Evolutionary conservation across 2,888 invertebrate species (phyloP), one percentile per base, ranked within the genome.

Genomic region (Pharmacophagus antenor): DNA sequence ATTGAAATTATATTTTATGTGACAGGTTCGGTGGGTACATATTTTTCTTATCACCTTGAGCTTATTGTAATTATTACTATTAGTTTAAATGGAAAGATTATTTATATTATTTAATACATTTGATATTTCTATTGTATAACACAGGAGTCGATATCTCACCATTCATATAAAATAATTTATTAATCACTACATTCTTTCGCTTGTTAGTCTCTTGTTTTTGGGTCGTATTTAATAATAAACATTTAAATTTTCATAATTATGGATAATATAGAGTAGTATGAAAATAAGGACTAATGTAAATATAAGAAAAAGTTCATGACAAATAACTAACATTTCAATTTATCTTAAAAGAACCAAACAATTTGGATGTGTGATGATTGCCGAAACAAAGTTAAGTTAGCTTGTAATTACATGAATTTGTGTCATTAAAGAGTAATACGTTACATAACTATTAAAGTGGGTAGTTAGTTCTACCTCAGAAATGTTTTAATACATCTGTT

Each of bases 1-100:
- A 87, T 79, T 81, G 67, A 71, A 70, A 71, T 79, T 79, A 74
- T 61, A 56, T 67, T 67, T 70, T 69, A 66, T 63, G 70, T 86
- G 87, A 83, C 84, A 86, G 77, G 67, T 72, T 75, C 68, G 66
- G 65, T 73, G 70, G 70, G 70, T 72, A 76, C 79, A 82, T 83
- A 77, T 75, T 84, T 82, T 80, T 77, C 80, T 79, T 84, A 88
- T 60, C 56, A 85, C 88, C 88, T 88, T 89, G 88, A 84, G 75
- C 71, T 68, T 72, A 67, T 41, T 44, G 77, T 72, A 27, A 21
- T 10, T 37, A 37, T 37, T 37, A 37, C n/a, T 37, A n/a, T n/a
- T 37, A 37, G 37, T 15, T n/a, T 37, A 15, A 37, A 37, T 37
- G 2, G n/a, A 3, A 37, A n/a, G 15, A 37, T 37, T 37, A 37